Base-by-base conservation (phyloP, 1,140 invertebrate genomes). In the Dreissena polymorpha region DNA sequence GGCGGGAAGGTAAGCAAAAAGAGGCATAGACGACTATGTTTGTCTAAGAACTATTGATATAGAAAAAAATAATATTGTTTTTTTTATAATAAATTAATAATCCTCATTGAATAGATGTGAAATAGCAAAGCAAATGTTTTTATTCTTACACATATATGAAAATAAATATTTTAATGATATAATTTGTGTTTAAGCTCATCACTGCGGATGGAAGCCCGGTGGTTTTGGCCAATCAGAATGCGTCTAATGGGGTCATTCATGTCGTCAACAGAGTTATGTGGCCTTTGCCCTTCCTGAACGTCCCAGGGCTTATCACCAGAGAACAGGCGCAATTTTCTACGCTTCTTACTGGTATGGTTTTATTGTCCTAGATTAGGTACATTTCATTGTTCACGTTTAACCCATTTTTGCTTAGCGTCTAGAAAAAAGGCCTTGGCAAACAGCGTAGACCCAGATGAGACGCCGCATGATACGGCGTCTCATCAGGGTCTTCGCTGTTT, bases 1-100 rank as follows among this genome's bases (percentile, higher is more conserved):
- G 67, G 65, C 12, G 86, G 84, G 53, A 63, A 80, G 81, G 88
- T 87, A 74, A 65, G 83, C 55, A 63, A 8, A 39, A 39, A 39
- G n/a, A 39, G 39, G 39, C 39, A 39, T 39, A 5, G 8, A 39
- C 63, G 10, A 65, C 12, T 10, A 65, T 12, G 10, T 65, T 14
- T 18, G 27, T 0, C 25, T 64, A 2, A 64, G 63, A 64, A 64
- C 6, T 23, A 23, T 16, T 21, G n/a, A 23, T 16, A 64, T 10
- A 64, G 12, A 65, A 65, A 18, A 7, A 27, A 23, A 65, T 16
- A 65, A 0, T n/a, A 25, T 65, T 0, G 63, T 27, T 65, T 21
- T 65, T 23, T 3, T 27, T 12, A 27, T 39, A 39, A 39, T 39
- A 39, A 39, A 39, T 39, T 39, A 39, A 39, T 8, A 8, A 39